Conservation (phyloP, 2,113 vertebrate species). For the Aix galericulata region DNA sequence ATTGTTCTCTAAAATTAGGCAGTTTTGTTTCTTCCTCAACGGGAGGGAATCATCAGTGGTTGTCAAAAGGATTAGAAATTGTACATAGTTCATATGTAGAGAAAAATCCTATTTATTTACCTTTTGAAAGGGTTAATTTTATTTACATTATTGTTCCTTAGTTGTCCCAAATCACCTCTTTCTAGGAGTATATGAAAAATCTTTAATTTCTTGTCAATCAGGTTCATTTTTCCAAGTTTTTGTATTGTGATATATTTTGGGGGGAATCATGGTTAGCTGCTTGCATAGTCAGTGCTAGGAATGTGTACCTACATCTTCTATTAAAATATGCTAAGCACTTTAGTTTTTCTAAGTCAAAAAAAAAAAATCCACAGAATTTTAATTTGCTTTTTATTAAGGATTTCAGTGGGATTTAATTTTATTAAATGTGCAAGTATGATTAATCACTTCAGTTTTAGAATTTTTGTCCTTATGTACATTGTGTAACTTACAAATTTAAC, state of each 20-base stretch:
- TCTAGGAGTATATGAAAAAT: background rate
- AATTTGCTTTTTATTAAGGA: conserved; percentile 11
- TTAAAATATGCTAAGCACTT: background rate
- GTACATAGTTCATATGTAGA: background rate
- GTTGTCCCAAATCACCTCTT: background rate
- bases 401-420: background rate
- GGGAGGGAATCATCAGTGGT: background rate
- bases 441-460: background rate
- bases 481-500: background rate
- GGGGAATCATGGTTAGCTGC: background rate
- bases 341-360: background rate
- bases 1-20: background rate
- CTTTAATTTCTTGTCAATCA: background rate
- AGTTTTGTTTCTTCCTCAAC: background rate
- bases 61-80: background rate
- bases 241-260: background rate
- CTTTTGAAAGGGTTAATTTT: background rate
- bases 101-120: background rate
- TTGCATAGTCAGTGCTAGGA: background rate
- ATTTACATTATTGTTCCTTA: background rate
- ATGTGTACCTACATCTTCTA: background rate
- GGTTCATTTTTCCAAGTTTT: background rate
- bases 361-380: background rate
- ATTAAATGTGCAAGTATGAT: background rate
- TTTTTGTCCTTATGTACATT: background rate